phyloP scores from a whole-genome alignment of 2,113 vertebrate species.

The Stigmatopora argus region DNA sequence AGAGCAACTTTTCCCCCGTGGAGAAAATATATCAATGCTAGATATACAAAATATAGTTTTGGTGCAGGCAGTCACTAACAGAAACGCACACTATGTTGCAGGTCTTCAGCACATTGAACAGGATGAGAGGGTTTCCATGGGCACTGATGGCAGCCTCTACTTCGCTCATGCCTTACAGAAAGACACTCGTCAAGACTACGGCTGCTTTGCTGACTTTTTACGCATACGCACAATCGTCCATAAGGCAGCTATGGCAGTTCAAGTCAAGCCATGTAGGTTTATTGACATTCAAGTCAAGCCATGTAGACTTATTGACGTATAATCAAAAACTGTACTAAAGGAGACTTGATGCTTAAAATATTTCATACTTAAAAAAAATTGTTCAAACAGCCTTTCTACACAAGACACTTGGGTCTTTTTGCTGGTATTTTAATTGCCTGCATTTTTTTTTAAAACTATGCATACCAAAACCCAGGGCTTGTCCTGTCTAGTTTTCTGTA shows the following conservation, averaged over 20 bases:
- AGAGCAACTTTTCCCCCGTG: too few species aligned
- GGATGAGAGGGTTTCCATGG: slow-evolving; percentile 86
- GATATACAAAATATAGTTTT: not conserved
- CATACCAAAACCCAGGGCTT: slow-evolving; percentile 22
- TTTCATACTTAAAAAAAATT: not conserved
- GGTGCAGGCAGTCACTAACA: not conserved
- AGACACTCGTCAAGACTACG: slow-evolving; percentile 85
- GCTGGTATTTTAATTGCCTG: not conserved
- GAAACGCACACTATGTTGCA: slow-evolving; percentile 49
- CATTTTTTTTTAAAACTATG: not conserved
- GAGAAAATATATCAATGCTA: too few species aligned
- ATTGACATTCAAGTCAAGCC: slow-evolving; percentile 23
- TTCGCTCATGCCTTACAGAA: slow-evolving; percentile 82
- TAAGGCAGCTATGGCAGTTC: slow-evolving; percentile 80
- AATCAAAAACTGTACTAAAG: not conserved
- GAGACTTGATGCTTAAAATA: not conserved
- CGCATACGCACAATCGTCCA: slow-evolving; percentile 85
- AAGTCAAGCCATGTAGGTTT: slow-evolving; percentile 80
- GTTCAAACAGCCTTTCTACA: not conserved
- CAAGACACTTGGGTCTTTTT: not conserved
- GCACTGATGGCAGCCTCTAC: slow-evolving; percentile 85
- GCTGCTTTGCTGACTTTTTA: slow-evolving; percentile 83
- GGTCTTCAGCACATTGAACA: slow-evolving; percentile 84
- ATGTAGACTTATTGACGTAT: slow-evolving; percentile 70
- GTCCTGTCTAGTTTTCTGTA: slow-evolving; percentile 21